Evolutionary conservation across 2,797 vertebrate genomes (phyloP).

Genomic region (Gadopsis bispinosus): DNA sequence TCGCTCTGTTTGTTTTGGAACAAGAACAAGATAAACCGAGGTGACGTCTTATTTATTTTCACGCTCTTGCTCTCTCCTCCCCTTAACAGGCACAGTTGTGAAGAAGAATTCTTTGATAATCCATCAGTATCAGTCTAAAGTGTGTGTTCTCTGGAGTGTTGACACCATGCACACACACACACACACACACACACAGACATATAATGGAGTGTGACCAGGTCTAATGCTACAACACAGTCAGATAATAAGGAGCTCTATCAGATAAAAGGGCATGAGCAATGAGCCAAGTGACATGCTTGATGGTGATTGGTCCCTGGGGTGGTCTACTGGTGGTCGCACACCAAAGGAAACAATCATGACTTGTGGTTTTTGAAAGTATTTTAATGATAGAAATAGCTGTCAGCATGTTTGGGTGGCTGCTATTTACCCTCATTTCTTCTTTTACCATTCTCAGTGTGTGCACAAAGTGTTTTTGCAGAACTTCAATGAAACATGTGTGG

Average conservation of each 20-base stretch:
- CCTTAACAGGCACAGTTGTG: conserved; percentile 87
- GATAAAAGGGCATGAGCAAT: conserved; percentile 92
- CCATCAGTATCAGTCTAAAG: conserved; percentile 85
- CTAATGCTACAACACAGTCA: conserved; percentile 87
- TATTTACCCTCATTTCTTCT: conserved; percentile 23
- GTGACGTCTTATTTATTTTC: conserved; percentile 91
- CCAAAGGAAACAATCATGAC: conserved; percentile 43
- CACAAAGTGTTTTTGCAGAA: background rate
- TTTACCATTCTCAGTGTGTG: background rate
- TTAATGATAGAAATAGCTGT: conserved; percentile 14
- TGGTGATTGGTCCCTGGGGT: conserved; percentile 87
- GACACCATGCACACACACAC: conserved; percentile 83
- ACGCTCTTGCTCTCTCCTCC: conserved; percentile 80
- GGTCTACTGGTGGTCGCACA: conserved; percentile 81
- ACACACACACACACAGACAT: conserved; percentile 51
- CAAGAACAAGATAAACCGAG: conserved; percentile 90
- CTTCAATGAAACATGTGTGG: background rate
- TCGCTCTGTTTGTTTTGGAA: conserved; percentile 94
- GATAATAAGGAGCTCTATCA: conserved; percentile 90
- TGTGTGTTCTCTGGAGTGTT: conserved; percentile 85
- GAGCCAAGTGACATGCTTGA: conserved; percentile 85
- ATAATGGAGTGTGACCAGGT: conserved; percentile 84
- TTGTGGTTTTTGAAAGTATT: conserved; percentile 27
- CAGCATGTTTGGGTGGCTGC: background rate
- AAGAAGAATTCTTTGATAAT: conserved; percentile 89